Evolutionary conservation across 2,888 invertebrate species (phyloP), one percentile per base, ranked within the genome.

Genomic region (Tenthredo scrophulariae): DNA sequence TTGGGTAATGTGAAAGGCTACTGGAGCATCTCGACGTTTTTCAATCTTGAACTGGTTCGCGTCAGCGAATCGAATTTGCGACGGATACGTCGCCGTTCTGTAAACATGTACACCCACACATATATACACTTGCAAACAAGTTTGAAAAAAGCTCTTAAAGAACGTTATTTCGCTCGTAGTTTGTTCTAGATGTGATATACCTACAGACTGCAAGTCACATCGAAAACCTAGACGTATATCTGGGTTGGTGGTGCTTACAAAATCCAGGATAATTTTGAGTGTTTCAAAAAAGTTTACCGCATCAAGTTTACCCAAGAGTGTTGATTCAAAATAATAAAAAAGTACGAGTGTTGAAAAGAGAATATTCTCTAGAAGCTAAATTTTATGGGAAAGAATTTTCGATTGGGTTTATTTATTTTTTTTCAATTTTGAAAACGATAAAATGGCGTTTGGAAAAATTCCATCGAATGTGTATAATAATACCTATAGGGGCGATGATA

Each of bases 21-120:
- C 50, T 54, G 54, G 18, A 77, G 77, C 77, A 77, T 77, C 29
- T 74, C 54, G 46, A 2, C 77, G 26, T 50, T 77, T 77, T 50
- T 15, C 29, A 77, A 77, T 77, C 77, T 26, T 50, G 26, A 77
- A 77, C 33, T 50, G 33, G 37, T 77, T 54, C 77, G 77, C 26
- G 50, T 54, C 50, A 77, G 33, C 40, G 77, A 54, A 77, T 54
- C 77, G 33, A 50, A 54, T 77, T 77, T 77, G 29, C 50, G 29
- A 18, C 29, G 18, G 54, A 50, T 77, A 50, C 33, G 9, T 50
- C 50, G 50, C 46, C 5, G 0, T 77, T 54, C 18, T 50, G 22
- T 74, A 0, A 18, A n/a, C 40, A 67, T 18, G 33, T 67, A 33
- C 5, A 13, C 29, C 10, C 13, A 29, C 29, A 13, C 26, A 29